phyloP scores from a whole-genome alignment of 2,888 invertebrate species.

The Eupithecia insigniata region DNA sequence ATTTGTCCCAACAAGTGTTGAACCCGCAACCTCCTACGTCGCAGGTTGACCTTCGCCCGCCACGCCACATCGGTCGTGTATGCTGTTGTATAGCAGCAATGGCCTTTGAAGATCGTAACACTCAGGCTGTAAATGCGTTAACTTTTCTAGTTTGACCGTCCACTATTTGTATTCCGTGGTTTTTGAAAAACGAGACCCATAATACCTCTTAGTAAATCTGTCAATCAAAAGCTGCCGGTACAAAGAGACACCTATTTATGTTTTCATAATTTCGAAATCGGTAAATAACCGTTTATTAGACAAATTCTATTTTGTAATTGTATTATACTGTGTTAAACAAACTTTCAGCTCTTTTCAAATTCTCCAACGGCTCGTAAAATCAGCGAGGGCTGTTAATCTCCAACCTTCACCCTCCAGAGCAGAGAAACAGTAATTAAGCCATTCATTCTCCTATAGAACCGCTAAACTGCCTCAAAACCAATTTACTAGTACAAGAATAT shows the following conservation, averaged over 20 bases:
- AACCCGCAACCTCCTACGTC: too few relatives aligned
- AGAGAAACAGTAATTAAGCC: slow-evolving; percentile 37
- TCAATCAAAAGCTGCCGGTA: not conserved
- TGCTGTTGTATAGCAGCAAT: too few relatives aligned
- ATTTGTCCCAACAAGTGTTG: too few relatives aligned
- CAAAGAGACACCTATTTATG: not conserved
- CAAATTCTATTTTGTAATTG: not conserved
- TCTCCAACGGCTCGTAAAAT: slow-evolving; percentile 24
- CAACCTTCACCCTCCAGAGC: slow-evolving; percentile 19
- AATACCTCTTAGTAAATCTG: not conserved
- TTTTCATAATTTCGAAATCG: not conserved
- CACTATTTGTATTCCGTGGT: too few relatives aligned
- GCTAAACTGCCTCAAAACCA: slow-evolving; percentile 20
- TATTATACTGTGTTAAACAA: not conserved
- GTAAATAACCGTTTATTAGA: not conserved
- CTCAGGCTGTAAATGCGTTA: too few relatives aligned
- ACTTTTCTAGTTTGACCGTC: too few relatives aligned
- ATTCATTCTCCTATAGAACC: slow-evolving; percentile 30
- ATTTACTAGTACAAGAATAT: slow-evolving; percentile 25
- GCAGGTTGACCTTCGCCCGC: too few relatives aligned
- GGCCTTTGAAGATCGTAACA: too few relatives aligned
- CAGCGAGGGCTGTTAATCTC: slow-evolving; percentile 24
- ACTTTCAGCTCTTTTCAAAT: slow-evolving; percentile 12
- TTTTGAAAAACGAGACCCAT: too few relatives aligned
- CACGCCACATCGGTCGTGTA: too few relatives aligned